A percentile compares a stretch with the other conserved stretches of the same genome.
phyloP scores from a whole-genome alignment of 1,140 invertebrate genomes.

The Drosophila yakuba region DNA sequence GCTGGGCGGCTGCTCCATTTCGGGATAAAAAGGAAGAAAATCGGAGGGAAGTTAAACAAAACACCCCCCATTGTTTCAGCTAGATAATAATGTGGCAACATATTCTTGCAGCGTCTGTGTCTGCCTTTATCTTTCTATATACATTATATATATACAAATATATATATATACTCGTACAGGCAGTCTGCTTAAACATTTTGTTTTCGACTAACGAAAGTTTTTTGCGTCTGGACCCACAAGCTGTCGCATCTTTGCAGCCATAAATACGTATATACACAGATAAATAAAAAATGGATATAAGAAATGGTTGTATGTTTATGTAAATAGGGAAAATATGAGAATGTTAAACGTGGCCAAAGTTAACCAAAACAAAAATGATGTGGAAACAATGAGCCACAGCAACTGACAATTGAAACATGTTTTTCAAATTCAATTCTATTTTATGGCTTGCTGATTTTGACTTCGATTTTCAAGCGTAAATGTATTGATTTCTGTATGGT shows the following conservation, averaged over 20 bases:
- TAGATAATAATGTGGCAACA: conserved; percentile 83
- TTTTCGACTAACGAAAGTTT: conserved; percentile 33
- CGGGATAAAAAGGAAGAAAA: conserved; percentile 27
- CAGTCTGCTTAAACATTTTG: conserved; percentile 63
- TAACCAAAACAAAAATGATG: conserved; percentile 53
- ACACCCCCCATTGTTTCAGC: conserved; percentile 29
- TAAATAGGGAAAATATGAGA: conserved; percentile 39
- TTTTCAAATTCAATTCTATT: conserved; percentile 44
- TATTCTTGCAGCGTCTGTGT: conserved; percentile 77
- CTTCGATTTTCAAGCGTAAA: conserved; percentile 14
- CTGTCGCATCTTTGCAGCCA: conserved; percentile 49
- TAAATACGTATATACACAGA: conserved; percentile 48
- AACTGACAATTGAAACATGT: conserved; percentile 49
- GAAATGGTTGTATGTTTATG: conserved; percentile 51
- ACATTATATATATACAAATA: conserved; percentile 5
- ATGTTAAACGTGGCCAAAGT: conserved; percentile 42
- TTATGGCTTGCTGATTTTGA: conserved; percentile 25
- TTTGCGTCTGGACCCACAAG: conserved; percentile 47
- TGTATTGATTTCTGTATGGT: conserved; percentile 34
- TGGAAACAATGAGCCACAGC: conserved; percentile 54
- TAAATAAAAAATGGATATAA: conserved; percentile 48
- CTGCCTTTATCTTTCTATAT: conserved; percentile 61
- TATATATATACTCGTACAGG: conserved; percentile 10
- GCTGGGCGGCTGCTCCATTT: conserved; percentile 48
- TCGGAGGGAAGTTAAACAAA: conserved; percentile 22